Evolutionary conservation across 1,140 invertebrate species (phyloP), one percentile per base, ranked within the genome.

Genomic region (Bombus haemorrhoidalis): DNA sequence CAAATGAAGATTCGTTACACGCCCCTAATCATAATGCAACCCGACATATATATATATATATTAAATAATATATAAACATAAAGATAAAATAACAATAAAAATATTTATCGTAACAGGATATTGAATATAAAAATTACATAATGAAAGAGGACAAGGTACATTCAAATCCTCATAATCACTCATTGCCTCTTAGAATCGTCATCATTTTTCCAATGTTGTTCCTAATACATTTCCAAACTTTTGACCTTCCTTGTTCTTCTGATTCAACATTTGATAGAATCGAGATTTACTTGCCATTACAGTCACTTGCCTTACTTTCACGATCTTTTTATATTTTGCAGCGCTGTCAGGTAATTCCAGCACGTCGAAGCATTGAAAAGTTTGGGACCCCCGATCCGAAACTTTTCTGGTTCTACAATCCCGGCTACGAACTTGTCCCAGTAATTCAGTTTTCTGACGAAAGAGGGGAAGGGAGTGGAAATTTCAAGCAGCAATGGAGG

Each of bases 391-490:
- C 22, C 32, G 72, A 83, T 53, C 59, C 13, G 12, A 78, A 84
- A 71, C n/a, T 84, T 84, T 71, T 37, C 75, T 43, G 39, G 64
- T 59, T 71, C 39, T 68, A 43, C 75, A 84, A 84, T 84, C 76
- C 76, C n/a, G 15, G 41, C 81, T 77, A 37, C 66, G 66, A 84
- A 84, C 37, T 84, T 84, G 75, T 53, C 77, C 39, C 34, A 25
- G 59, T 85, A 85, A 85, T 85, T 81, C 78, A 79, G 66, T 79
- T 84, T 71, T 37, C 82, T 25, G 39, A 59, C 37, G 75, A 79
- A 79, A 79, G 41, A 34, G 28, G 69, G 28, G 32, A 22, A 53
- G 5, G 18, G 18, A 53, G 47, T 53, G 47, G 41, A 66, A 64
- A 64, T 80, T 85, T 80, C 77, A 72, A 53, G 39, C n/a, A n/a